Evolutionary conservation across 2,113 vertebrate genomes (phyloP).

Genomic region (Salvator merianae): DNA sequence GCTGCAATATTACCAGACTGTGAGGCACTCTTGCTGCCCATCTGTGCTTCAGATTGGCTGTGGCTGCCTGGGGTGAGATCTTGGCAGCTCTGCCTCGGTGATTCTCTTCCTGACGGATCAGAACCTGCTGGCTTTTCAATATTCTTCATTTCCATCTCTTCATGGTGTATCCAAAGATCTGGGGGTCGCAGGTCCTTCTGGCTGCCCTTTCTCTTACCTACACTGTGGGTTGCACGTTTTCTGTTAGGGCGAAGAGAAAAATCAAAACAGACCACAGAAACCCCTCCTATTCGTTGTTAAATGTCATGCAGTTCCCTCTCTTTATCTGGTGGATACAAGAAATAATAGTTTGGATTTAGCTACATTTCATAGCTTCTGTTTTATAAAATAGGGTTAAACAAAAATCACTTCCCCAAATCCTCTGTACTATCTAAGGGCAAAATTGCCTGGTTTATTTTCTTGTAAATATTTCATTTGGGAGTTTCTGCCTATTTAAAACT

Average conservation of each 20-base stretch:
- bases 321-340: not conserved
- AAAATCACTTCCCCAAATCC: not conserved
- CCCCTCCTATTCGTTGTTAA: too few species aligned
- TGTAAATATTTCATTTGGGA: not conserved
- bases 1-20: slow-evolving; percentile 81
- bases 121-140: slow-evolving; percentile 87
- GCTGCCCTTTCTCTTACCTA: slow-evolving; percentile 89
- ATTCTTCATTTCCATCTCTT: slow-evolving; percentile 98
- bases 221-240: slow-evolving; percentile 88
- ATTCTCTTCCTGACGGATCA: slow-evolving; percentile 79
- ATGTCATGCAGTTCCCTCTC: too few species aligned
- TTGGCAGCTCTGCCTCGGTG: slow-evolving; percentile 85
- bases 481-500: too few species aligned
- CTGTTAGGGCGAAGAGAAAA: slow-evolving; percentile 55
- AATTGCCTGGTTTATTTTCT: not conserved
- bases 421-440: not conserved
- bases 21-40: slow-evolving; percentile 89
- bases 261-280: accelerated
- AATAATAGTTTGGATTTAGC: not conserved
- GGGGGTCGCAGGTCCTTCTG: slow-evolving; percentile 94
- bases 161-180: slow-evolving; percentile 96
- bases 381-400: not conserved
- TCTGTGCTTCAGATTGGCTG: slow-evolving; percentile 91
- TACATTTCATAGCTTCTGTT: not conserved
- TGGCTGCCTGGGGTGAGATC: slow-evolving; percentile 88